Base-by-base conservation (phyloP, 2,113 vertebrate species). In the Colossoma macropomum region DNA sequence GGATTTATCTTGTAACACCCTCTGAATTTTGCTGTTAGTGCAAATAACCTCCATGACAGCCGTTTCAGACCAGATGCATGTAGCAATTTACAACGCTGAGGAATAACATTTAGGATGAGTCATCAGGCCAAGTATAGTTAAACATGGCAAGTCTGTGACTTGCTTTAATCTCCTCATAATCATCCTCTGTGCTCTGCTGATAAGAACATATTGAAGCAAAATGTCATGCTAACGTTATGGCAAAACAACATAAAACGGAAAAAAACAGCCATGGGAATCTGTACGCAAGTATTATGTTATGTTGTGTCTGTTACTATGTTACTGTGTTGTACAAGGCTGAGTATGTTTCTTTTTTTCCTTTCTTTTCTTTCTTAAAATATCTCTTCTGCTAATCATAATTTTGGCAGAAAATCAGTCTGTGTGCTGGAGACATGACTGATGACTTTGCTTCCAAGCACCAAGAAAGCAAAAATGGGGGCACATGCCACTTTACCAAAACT, bases 161-260 rank as follows among this genome's bases (percentile, higher is more conserved):
- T 13, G 30, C 23, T 75, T 75, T 45, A 25, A 41, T 68, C 50
- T 52, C 50, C 16, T 52, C 50, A 69, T 56, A 32, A 59, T 59
- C 60, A 13, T 41, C 45, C 32, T 62, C 66, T 80, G 68, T 63
- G 70, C 15, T 0, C 71, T 79, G 79, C 75, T 79, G 81, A 88
- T 84, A 79, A 88, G 73, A 66, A 80, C 81, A 89, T 82, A 79
- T 84, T 77, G 86, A 81, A 45, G 59, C 81, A 83, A 82, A 75
- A 81, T 30, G 45, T 38, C 60, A 62, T 74, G 62, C 62, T 73
- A 81, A 73, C 73, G 73, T 68, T 73, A 74, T 73, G 69, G 63
- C 72, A 50, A 81, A n/a, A n/a, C n/a, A 81, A 74, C 78, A 59
- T 54, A 16, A 59, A 32, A 60, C 50, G n/a, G n/a, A n/a, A n/a